Evolutionary conservation across 2,113 vertebrate species (phyloP).

Genomic region (Microtus pennsylvanicus): DNA sequence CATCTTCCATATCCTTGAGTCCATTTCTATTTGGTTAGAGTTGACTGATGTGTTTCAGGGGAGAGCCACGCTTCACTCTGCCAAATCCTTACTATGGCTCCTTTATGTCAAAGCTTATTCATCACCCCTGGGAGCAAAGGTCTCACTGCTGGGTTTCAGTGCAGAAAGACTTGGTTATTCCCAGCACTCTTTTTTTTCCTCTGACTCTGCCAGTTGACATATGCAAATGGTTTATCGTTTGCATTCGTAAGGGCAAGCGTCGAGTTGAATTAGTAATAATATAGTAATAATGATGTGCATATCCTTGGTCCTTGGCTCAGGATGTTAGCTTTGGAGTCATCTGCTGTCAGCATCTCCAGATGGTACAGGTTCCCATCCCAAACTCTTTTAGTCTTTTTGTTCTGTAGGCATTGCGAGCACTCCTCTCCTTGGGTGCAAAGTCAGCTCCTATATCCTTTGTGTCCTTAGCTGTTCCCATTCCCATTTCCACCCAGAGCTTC

Average conservation of each 20-base stretch:
- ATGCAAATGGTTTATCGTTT: conserved; percentile 35
- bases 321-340: background rate
- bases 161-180: background rate
- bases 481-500: background rate
- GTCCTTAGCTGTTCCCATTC: background rate
- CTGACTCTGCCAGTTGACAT: background rate
- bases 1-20: background rate
- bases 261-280: background rate
- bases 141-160: background rate
- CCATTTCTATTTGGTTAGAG: conserved; percentile 11
- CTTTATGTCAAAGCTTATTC: background rate
- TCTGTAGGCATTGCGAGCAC: background rate
- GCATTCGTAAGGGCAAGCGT: background rate
- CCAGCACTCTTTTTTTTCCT: conserved; percentile 2
- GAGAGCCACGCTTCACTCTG: background rate
- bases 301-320: background rate
- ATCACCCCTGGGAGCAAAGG: background rate
- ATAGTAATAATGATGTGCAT: background rate
- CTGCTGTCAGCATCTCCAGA: background rate
- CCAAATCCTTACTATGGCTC: background rate
- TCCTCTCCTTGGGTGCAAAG: background rate
- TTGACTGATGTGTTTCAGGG: background rate
- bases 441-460: background rate
- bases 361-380: background rate
- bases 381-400: background rate